Evolutionary conservation across 2,797 vertebrate genomes (phyloP), one percentile per base, ranked within the genome.

Genomic region (Danio jaintianensis): DNA sequence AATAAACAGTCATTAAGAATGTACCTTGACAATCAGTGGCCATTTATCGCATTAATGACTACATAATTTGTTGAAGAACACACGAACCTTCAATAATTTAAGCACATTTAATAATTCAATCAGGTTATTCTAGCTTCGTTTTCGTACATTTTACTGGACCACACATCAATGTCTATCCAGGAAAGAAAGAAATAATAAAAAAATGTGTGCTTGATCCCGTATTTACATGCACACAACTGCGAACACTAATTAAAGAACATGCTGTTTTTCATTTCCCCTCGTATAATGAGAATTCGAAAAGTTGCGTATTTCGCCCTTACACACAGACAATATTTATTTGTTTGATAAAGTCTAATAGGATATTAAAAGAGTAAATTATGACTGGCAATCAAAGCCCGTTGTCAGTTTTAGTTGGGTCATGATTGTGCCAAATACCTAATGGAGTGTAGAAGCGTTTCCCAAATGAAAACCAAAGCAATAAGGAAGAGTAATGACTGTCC

Each of bases 281-380:
- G 18, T 72, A 7, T 43, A 70, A 61, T 52, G 56, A 70, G 56
- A 20, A 45, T 66, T 76, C 55, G 47, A 78, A 58, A n/a, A 62
- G 55, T 61, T 59, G 13, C 55, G 42, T 16, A 48, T 58, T 22
- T 40, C 3, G 1, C 47, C 55, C 8, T 13, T 70, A 59, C 4
- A 29, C 10, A 11, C 12, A 7, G 45, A 22, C 29, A 43, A 36
- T 52, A 79, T 70, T 62, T 78, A 79, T 70, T 79, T 79, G 77
- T 79, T 79, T 78, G 76, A 70, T 78, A 78, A 78, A 59, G 53
- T 78, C n/a, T 78, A 78, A 69, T 78, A 70, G 56, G 56, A 79
- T 45, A 70, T 42, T 43, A 70, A 79, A 79, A 73, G 29, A 62
- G 36, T 71, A 61, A 70, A 70, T 71, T 71, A 79, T 79, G 66